phyloP scores from a whole-genome alignment of 2,888 invertebrate genomes.

The Dorcus hopei region DNA sequence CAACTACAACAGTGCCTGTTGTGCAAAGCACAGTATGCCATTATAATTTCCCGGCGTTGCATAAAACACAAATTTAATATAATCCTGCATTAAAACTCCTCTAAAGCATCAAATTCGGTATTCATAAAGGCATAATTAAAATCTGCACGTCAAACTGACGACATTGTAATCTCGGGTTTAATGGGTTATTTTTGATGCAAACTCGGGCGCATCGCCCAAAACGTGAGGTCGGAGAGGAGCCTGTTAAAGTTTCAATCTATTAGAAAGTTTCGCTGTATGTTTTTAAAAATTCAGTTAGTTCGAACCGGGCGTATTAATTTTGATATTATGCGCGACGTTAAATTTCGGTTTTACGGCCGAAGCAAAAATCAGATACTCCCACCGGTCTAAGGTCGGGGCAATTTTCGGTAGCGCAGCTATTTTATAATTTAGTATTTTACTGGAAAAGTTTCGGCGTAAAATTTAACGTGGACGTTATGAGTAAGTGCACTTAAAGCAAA shows the following conservation, averaged over 20 bases:
- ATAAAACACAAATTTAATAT: too few species aligned
- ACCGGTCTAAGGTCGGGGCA: too few species aligned
- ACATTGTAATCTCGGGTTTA: too few species aligned
- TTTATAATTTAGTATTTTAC: background rate
- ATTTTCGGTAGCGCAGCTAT: background rate
- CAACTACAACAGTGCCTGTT: too few species aligned
- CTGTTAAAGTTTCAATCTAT: slow-evolving; percentile 5
- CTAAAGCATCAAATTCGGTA: too few species aligned
- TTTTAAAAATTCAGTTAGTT: slow-evolving; percentile 4
- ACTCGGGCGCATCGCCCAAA: background rate
- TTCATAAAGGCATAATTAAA: too few species aligned
- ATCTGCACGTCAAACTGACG: too few species aligned
- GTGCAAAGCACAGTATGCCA: too few species aligned
- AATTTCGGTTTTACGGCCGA: background rate
- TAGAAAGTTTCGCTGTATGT: background rate
- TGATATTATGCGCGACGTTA: background rate
- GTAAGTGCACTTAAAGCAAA: background rate
- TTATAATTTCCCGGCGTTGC: too few species aligned
- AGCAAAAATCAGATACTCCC: background rate
- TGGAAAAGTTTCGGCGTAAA: background rate
- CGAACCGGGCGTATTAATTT: slow-evolving; percentile 1
- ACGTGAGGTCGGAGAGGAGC: background rate
- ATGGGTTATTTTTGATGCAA: too few species aligned
- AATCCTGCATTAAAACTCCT: too few species aligned
- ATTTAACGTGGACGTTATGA: background rate